Conservation (phyloP, 92 coral and sea anemone species). For the Porites lobata region DNA sequence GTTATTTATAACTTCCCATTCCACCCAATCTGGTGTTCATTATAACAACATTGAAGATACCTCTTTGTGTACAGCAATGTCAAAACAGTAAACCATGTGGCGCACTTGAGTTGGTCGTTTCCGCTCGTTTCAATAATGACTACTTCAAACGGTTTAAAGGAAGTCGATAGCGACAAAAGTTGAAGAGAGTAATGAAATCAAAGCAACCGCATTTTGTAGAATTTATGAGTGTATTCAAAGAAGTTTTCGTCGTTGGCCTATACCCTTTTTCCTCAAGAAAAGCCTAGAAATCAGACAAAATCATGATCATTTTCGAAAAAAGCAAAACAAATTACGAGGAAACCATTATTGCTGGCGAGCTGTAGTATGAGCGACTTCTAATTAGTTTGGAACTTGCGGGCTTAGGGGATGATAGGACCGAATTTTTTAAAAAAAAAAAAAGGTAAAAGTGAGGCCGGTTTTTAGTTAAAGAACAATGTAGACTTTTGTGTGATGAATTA, state of each 20-base stretch:
- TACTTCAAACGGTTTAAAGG: background rate
- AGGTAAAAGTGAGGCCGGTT: no score
- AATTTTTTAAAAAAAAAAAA: no score
- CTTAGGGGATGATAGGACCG: no score
- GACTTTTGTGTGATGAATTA: no score
- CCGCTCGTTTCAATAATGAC: background rate
- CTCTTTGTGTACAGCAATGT: background rate
- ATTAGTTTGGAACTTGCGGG: no score
- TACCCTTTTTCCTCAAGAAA: no score
- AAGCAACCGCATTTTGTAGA: background rate
- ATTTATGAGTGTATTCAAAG: background rate
- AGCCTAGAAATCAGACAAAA: no score
- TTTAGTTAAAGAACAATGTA: no score
- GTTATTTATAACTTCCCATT: background rate
- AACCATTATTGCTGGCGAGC: no score
- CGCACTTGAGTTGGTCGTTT: background rate
- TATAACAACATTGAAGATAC: background rate
- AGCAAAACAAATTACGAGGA: no score
- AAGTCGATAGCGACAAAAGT: background rate
- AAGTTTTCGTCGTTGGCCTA: background rate
- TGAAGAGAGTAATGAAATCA: background rate
- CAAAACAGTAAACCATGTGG: slow-evolving; percentile 6
- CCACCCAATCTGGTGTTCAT: background rate
- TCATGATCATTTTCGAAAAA: no score
- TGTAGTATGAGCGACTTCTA: no score